phyloP scores from a whole-genome alignment of 2,113 vertebrate species.

The Ictalurus furcatus region DNA sequence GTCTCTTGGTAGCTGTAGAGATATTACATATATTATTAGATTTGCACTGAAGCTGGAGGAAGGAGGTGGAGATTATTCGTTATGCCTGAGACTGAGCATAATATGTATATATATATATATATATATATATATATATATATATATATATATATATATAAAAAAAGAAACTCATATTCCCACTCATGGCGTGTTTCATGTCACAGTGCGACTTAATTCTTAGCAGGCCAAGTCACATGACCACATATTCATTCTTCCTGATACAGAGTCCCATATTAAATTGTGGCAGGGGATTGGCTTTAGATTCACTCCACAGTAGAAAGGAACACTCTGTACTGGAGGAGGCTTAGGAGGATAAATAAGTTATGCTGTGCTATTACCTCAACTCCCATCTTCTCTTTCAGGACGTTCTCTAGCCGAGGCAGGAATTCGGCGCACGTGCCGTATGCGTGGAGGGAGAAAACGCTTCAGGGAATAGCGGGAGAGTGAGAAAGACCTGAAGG shows the following conservation, averaged over 20 bases:
- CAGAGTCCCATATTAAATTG: neutral
- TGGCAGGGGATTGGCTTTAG: neutral
- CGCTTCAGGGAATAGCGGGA: constrained; percentile 19
- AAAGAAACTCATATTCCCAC: neutral
- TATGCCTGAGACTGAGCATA: too few species aligned
- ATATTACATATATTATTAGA: constrained; percentile 2
- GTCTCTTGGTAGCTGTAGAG: neutral
- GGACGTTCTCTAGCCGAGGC: neutral
- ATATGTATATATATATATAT: neutral
- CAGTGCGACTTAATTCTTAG: neutral
- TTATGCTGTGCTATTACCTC: constrained; percentile 33
- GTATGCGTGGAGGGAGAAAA: constrained; percentile 44
- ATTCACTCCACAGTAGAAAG: neutral
- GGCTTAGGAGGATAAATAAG: constrained; percentile 47
- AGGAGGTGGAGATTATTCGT: neutral
- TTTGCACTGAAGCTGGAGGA: neutral
- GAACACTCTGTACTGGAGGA: constrained; percentile 61
- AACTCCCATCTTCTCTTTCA: constrained; percentile 37
- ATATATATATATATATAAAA: neutral
- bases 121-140: neutral
- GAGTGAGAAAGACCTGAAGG: constrained; percentile 38
- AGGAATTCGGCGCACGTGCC: constrained; percentile 22
- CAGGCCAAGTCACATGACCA: neutral
- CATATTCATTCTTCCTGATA: neutral
- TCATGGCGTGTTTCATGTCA: neutral